phyloP scores from a whole-genome alignment of 2,113 vertebrate genomes.

The Notechis scutatus region DNA sequence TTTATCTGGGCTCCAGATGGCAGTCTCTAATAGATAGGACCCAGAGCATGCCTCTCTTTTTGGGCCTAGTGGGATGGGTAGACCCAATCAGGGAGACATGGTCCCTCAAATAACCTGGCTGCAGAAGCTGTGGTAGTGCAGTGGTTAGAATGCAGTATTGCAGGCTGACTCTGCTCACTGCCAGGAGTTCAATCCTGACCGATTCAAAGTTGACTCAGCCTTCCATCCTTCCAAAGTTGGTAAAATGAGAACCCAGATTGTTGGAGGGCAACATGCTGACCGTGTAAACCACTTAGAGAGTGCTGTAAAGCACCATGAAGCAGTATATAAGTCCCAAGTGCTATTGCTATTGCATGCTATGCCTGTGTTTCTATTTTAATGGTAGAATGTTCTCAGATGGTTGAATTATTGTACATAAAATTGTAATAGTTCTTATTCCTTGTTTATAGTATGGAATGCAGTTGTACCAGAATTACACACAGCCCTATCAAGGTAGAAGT shows the following conservation, averaged over 20 bases:
- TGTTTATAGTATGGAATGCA: conserved; percentile 89
- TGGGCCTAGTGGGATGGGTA: background rate
- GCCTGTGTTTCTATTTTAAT: background rate
- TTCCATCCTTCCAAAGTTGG: background rate
- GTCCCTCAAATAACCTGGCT: background rate
- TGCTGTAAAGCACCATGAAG: background rate
- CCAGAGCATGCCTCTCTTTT: background rate
- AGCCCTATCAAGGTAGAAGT: conserved; percentile 83
- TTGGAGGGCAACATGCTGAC: background rate
- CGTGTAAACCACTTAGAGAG: background rate
- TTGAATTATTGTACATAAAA: conserved; percentile 29
- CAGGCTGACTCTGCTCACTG: background rate
- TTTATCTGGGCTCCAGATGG: background rate
- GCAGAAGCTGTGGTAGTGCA: background rate
- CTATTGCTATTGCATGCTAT: background rate
- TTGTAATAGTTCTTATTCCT: conserved; percentile 39
- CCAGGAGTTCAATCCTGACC: background rate
- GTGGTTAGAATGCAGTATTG: background rate
- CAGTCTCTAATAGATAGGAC: background rate
- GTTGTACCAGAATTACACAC: conserved; percentile 93
- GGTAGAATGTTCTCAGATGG: background rate
- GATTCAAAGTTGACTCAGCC: background rate
- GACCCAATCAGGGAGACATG: background rate
- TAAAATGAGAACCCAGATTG: background rate
- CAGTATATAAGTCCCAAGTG: background rate